Evolutionary conservation across 2,888 invertebrate species (phyloP).

Genomic region (Amphipyra tragopoginis): DNA sequence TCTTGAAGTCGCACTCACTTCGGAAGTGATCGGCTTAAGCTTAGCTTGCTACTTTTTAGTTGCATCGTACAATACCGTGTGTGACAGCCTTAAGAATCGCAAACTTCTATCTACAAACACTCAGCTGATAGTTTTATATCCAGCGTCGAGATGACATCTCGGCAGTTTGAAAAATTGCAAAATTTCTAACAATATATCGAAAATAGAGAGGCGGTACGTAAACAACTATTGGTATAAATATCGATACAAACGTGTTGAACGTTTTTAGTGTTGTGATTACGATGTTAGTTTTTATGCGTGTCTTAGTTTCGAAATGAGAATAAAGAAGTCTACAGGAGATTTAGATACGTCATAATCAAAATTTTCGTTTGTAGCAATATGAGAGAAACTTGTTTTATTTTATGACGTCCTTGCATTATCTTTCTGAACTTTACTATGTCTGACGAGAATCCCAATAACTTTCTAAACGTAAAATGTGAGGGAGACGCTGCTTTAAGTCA

Average conservation of each 20-base stretch:
- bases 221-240: conserved; percentile 18
- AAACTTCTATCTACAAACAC: conserved; percentile 37
- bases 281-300: not conserved
- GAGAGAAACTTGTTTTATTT: conserved; percentile 27
- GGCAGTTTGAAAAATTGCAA: conserved; percentile 63
- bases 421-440: conserved; percentile 36
- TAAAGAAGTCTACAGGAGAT: not conserved
- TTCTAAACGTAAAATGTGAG: conserved; percentile 59
- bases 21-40: too few relatives aligned
- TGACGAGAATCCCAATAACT: conserved; percentile 54
- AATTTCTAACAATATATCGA: conserved; percentile 57
- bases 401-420: conserved; percentile 39
- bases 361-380: conserved; percentile 2
- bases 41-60: too few relatives aligned
- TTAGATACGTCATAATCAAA: not conserved
- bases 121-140: conserved; percentile 44
- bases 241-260: conserved; percentile 24
- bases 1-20: too few relatives aligned
- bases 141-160: conserved; percentile 52
- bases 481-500: conserved; percentile 50
- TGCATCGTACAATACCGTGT: too few relatives aligned
- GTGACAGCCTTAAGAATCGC: conserved; percentile 7
- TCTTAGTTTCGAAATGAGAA: not conserved
- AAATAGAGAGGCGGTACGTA: conserved; percentile 38
- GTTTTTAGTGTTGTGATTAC: not conserved